Conservation (phyloP, 2,797 vertebrate species). For the Phoeniculus purpureus region DNA sequence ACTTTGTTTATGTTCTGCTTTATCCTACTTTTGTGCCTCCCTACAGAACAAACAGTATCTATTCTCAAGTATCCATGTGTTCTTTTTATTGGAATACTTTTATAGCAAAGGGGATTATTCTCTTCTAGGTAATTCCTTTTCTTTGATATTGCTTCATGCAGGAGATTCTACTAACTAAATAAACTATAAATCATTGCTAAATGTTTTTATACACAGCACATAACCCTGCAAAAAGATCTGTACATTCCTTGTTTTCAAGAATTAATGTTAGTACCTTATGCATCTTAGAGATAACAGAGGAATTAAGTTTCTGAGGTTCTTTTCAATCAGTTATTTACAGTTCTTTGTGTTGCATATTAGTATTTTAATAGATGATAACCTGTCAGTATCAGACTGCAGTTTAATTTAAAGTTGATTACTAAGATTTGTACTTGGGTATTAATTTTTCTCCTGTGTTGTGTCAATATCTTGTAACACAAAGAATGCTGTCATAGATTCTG, state of each 20-base stretch:
- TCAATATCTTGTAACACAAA: not conserved
- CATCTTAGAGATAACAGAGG: not conserved
- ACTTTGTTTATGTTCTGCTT: not conserved
- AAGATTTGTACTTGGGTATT: not conserved
- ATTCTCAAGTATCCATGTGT: not conserved
- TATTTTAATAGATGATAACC: not conserved
- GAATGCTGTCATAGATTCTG: not conserved
- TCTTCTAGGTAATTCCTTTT: not conserved
- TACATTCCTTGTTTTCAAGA: not conserved
- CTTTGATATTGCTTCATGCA: not conserved
- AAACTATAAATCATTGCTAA: not conserved
- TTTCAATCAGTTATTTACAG: not conserved
- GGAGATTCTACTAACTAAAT: not conserved
- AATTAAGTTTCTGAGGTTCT: not conserved
- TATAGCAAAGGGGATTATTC: not conserved
- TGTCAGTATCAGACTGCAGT: not conserved
- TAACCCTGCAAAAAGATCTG: not conserved
- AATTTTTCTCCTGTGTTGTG: not conserved
- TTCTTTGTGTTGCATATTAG: not conserved
- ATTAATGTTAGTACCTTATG: not conserved
- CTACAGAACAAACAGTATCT: not conserved
- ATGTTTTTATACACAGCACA: not conserved
- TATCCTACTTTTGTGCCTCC: not conserved
- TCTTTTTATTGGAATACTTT: not conserved
- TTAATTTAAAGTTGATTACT: not conserved